A percentile compares a stretch with the other conserved stretches of the same genome.
These are phyloP conservation scores for Homarus gammarus DNA, from an alignment of 2,888 invertebrate species.

Conservation along the genomic window DNA sequence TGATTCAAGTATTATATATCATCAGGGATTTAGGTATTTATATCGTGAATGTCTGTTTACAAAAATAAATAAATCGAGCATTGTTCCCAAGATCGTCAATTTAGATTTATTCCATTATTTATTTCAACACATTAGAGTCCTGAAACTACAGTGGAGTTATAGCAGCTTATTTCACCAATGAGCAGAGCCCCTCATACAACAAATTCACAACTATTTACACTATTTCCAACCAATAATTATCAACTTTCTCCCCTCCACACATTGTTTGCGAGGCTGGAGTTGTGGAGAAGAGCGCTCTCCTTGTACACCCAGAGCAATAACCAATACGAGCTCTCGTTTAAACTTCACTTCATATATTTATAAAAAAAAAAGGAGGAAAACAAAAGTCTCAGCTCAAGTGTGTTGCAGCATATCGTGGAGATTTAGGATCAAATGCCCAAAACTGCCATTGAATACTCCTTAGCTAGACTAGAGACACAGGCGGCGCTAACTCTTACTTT, in stretches of 20 bases:
- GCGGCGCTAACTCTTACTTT: not conserved
- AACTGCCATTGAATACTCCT: slow-evolving; percentile 55
- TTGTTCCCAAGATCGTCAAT: too few relatives aligned
- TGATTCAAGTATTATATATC: too few relatives aligned
- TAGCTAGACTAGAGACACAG: slow-evolving; percentile 34
- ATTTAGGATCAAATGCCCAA: slow-evolving; percentile 38
- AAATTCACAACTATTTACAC: slow-evolving; percentile 59
- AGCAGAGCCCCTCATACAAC: slow-evolving; percentile 46
- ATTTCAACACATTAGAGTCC: slow-evolving; percentile 25
- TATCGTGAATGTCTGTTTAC: too few relatives aligned
- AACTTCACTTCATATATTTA: slow-evolving; percentile 7
- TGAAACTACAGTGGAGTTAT: slow-evolving; percentile 49
- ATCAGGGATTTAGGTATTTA: too few relatives aligned
- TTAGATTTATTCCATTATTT: slow-evolving; percentile 27
- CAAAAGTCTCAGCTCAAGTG: not conserved
- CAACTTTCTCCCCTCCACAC: slow-evolving; percentile 63
- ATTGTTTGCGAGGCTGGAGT: slow-evolving; percentile 43
- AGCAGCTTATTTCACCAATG: slow-evolving; percentile 56
- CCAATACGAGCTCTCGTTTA: slow-evolving; percentile 35
- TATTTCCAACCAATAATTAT: slow-evolving; percentile 61
- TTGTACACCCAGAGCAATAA: slow-evolving; percentile 18
- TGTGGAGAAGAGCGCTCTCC: slow-evolving; percentile 29
- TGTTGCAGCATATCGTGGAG: not conserved
- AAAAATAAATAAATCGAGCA: too few relatives aligned
- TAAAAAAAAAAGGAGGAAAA: not conserved